These are phyloP conservation scores for Sipha maydis DNA, from an alignment of 2,888 invertebrate genomes.

Conservation along the genomic window DNA sequence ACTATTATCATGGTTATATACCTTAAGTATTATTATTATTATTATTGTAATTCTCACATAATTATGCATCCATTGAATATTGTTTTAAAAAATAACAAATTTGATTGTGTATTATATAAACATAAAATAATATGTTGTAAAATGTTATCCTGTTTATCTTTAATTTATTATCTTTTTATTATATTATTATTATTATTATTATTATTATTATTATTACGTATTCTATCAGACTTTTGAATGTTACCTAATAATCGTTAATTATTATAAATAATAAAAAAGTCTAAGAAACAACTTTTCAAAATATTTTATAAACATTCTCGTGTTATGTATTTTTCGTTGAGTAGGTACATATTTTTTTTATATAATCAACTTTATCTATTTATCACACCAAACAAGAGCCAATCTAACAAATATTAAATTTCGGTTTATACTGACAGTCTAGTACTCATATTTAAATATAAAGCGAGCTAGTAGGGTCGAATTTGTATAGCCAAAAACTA, in stretches of 20 bases:
- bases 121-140: slow-evolving; percentile 31
- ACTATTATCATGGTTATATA: neutral
- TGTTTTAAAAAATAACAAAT: slow-evolving; percentile 31
- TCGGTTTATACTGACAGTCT: too few relatives aligned
- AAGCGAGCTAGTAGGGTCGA: too few relatives aligned
- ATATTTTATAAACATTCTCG: neutral
- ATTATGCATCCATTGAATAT: slow-evolving; percentile 10
- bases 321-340: neutral
- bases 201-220: slow-evolving; percentile 51
- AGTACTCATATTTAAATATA: too few relatives aligned
- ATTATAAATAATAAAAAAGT: slow-evolving; percentile 59
- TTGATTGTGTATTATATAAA: neutral
- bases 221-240: slow-evolving; percentile 59
- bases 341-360: too few relatives aligned
- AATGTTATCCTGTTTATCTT: slow-evolving; percentile 51
- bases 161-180: slow-evolving; percentile 38
- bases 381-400: too few relatives aligned
- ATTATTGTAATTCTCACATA: slow-evolving; percentile 21
- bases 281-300: neutral
- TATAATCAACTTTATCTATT: too few relatives aligned
- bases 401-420: too few relatives aligned
- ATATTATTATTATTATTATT: slow-evolving; percentile 16
- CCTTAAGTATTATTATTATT: slow-evolving; percentile 15
- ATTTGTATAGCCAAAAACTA: too few relatives aligned
- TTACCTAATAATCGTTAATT: slow-evolving; percentile 61